Percentiles rank a stretch among this genome's conserved stretches.
Conservation (phyloP, 2,113 vertebrate species). For the Pristiophorus japonicus region DNA sequence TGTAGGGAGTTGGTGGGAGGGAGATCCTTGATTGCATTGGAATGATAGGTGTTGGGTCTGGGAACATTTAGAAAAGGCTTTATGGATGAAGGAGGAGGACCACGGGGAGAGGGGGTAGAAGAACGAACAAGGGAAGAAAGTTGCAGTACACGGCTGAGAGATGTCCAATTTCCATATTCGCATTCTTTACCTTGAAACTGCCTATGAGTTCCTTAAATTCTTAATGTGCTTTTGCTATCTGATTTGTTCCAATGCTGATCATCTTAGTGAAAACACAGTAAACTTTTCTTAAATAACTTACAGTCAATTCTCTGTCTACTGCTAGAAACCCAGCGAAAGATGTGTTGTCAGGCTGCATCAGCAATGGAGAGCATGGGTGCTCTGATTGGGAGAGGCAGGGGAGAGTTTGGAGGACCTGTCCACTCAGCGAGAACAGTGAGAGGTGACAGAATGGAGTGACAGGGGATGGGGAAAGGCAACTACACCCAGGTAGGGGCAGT, state of each 20-base stretch:
- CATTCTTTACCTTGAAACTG: not conserved
- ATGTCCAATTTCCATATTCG: not conserved
- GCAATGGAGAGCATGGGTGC: not conserved
- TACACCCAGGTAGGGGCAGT: not conserved
- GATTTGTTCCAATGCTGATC: not conserved
- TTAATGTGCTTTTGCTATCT: not conserved
- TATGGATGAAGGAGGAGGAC: not conserved
- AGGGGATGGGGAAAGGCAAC: not conserved
- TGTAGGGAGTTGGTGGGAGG: not conserved
- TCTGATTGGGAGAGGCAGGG: not conserved
- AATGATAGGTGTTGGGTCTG: too few species aligned
- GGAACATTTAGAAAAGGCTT: not conserved
- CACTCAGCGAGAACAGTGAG: not conserved
- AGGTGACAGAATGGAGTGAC: not conserved
- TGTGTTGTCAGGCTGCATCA: not conserved
- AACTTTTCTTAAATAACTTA: not conserved
- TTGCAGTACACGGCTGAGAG: too few species aligned
- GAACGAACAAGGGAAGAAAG: not conserved
- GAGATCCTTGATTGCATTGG: not conserved
- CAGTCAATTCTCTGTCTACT: not conserved
- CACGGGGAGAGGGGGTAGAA: not conserved
- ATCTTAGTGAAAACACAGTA: not conserved
- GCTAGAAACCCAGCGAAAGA: not conserved
- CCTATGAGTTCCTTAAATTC: not conserved
- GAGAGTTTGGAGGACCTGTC: not conserved